Evolutionary conservation across 2,113 vertebrate species (phyloP).

Genomic region (Fregetta grallaria): DNA sequence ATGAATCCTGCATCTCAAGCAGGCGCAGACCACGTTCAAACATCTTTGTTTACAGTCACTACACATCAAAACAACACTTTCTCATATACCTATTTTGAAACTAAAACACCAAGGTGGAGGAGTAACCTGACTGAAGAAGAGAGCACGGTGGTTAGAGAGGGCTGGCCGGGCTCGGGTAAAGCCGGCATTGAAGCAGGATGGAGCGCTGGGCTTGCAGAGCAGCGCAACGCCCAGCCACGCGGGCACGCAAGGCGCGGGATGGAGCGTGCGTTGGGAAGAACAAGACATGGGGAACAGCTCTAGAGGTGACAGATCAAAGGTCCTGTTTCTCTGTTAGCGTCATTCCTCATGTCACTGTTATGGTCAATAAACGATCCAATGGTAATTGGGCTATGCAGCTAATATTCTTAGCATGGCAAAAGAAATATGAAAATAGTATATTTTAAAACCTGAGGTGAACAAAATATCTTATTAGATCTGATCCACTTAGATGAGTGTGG

Average conservation of each 20-base stretch:
- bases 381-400: background rate
- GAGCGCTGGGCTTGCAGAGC: background rate
- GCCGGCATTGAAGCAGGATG: accelerated
- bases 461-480: background rate
- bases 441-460: background rate
- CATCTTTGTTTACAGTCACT: background rate
- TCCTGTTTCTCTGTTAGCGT: background rate
- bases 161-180: accelerated
- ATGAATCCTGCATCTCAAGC: background rate
- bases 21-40: accelerated
- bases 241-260: accelerated
- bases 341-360: background rate
- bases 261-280: background rate
- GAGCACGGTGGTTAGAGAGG: background rate
- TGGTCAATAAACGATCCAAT: background rate
- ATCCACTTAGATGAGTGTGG: background rate
- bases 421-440: background rate
- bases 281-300: background rate
- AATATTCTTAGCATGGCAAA: background rate
- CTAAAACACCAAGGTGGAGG: background rate
- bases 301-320: background rate
- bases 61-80: background rate
- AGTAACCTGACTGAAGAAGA: background rate
- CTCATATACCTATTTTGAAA: background rate
- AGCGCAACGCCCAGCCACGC: accelerated